Conservation (phyloP, 1,140 invertebrate species). For the Heliconius nattereri region DNA sequence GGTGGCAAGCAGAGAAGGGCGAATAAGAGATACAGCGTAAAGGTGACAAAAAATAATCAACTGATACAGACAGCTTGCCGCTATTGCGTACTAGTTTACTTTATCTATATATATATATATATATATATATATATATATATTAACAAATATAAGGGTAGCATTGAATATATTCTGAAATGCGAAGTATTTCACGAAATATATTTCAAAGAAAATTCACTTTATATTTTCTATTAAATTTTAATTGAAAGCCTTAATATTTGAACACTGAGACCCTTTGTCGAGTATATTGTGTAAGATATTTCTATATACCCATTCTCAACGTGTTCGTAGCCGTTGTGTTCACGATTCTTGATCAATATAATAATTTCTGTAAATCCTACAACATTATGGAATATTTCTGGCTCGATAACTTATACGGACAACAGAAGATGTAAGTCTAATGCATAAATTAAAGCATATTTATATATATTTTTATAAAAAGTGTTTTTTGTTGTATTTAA, state of each 20-base stretch:
- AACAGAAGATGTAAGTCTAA: too few species aligned
- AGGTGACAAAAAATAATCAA: too few species aligned
- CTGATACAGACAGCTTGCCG: too few species aligned
- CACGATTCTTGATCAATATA: neutral
- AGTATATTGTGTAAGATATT: slow-evolving; percentile 2
- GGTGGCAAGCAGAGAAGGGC: too few species aligned
- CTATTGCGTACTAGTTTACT: too few species aligned
- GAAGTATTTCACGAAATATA: neutral
- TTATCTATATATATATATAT: too few species aligned
- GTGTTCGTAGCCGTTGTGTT: neutral
- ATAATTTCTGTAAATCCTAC: neutral
- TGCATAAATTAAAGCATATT: too few species aligned
- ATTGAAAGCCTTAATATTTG: slow-evolving; percentile 10
- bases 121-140: too few species aligned
- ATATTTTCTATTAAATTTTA: neutral
- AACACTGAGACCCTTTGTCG: neutral
- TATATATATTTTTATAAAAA: too few species aligned
- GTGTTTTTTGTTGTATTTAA: too few species aligned
- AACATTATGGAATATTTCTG: neutral
- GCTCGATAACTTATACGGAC: too few species aligned
- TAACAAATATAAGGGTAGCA: neutral
- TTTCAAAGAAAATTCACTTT: neutral
- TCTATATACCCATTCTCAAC: neutral
- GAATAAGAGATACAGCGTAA: too few species aligned
- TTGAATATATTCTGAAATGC: neutral